These are phyloP conservation scores for Theodoxus fluviatilis DNA, from an alignment of 2,888 invertebrate species.

Conservation along the genomic window DNA sequence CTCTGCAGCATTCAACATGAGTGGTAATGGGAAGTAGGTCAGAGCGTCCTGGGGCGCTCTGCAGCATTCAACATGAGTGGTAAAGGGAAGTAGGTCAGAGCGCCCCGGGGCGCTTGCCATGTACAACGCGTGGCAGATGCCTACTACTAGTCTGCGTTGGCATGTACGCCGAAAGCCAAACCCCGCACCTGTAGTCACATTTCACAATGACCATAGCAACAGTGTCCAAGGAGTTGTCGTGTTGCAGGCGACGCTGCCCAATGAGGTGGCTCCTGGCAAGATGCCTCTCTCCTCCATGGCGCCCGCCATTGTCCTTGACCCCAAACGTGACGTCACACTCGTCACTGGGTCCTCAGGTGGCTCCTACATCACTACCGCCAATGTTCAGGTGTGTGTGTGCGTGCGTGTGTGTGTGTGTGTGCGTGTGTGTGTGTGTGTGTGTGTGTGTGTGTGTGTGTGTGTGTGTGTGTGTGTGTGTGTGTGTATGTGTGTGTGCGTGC, in stretches of 20 bases:
- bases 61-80: too few species aligned
- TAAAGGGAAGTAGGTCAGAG: too few species aligned
- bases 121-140: too few species aligned
- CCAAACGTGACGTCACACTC: slow-evolving; percentile 38
- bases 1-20: too few species aligned
- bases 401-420: neutral
- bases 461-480: neutral
- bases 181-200: too few species aligned
- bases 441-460: slow-evolving; percentile 4
- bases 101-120: too few species aligned
- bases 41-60: too few species aligned
- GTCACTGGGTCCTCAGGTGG: slow-evolving; percentile 54
- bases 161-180: too few species aligned
- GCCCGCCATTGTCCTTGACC: slow-evolving; percentile 48
- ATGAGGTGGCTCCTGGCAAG: slow-evolving; percentile 49
- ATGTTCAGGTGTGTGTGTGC: slow-evolving; percentile 42
- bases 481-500: neutral
- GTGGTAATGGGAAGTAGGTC: too few species aligned
- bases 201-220: too few species aligned
- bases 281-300: slow-evolving; percentile 55
- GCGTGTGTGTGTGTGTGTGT: too few species aligned
- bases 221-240: slow-evolving; percentile 60
- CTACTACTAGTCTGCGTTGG: too few species aligned
- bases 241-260: slow-evolving; percentile 68
- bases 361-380: slow-evolving; percentile 42